A percentile compares a stretch with the other conserved stretches of the same genome.
Conservation (phyloP, 2,888 invertebrate genomes). For the Lordiphosa andalusiaca region DNA sequence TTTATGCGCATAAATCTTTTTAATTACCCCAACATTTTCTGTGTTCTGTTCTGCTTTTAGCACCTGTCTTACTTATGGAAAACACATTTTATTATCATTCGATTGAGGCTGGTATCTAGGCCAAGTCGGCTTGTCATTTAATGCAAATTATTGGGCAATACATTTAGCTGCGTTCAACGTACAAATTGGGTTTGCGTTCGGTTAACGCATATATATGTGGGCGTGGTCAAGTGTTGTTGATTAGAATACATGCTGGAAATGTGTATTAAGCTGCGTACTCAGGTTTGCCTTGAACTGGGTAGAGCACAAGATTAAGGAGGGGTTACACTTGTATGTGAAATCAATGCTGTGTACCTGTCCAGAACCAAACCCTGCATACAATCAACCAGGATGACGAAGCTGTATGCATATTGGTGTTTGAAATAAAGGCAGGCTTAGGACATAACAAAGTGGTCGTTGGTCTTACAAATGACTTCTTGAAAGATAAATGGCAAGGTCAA, state of each 20-base stretch:
- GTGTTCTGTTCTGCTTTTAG: too few relatives aligned
- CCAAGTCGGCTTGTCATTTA: conserved; percentile 67
- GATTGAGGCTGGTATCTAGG: conserved; percentile 27
- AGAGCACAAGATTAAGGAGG: not conserved
- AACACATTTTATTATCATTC: too few relatives aligned
- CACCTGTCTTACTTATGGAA: too few relatives aligned
- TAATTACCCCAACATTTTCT: too few relatives aligned
- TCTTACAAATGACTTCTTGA: too few relatives aligned
- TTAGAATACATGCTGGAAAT: conserved; percentile 23
- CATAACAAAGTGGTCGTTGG: too few relatives aligned
- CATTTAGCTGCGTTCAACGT: conserved; percentile 20
- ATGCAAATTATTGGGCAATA: conserved; percentile 66
- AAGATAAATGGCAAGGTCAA: too few relatives aligned
- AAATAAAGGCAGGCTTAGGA: too few relatives aligned
- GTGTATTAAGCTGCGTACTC: conserved; percentile 3
- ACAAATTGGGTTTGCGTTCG: conserved; percentile 29
- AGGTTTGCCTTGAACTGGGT: conserved; percentile 24
- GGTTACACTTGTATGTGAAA: not conserved
- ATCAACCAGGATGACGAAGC: too few relatives aligned
- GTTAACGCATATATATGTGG: conserved; percentile 38
- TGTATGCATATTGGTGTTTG: not conserved
- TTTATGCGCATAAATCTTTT: too few relatives aligned
- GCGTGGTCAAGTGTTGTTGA: conserved; percentile 30
- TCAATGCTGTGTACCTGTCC: too few relatives aligned
- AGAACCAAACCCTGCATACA: too few relatives aligned